phyloP scores from a whole-genome alignment of 1,140 invertebrate species.

The Solen grandis region DNA sequence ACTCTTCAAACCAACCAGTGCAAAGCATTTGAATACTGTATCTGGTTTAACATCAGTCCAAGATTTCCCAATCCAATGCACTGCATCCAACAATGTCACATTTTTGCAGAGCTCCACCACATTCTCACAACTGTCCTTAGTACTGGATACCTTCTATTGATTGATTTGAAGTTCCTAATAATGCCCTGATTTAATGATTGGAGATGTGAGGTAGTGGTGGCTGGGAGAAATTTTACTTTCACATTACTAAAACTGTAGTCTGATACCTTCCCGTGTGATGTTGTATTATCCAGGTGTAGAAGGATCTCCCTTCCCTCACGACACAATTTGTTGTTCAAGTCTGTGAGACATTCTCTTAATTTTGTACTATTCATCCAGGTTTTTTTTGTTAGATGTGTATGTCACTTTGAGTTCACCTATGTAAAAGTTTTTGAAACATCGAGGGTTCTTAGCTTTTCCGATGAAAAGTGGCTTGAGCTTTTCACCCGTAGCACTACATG shows the following conservation, averaged over 20 bases:
- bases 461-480: slow-evolving; percentile 64
- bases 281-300: slow-evolving; percentile 67
- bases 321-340: slow-evolving; percentile 59
- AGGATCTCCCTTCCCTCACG: slow-evolving; percentile 55
- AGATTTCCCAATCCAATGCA: no score
- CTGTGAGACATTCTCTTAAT: slow-evolving; percentile 70
- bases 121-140: neutral
- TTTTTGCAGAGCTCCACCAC: no score
- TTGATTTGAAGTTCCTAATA: no score
- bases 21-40: no score
- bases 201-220: slow-evolving; percentile 59
- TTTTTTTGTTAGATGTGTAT: no score
- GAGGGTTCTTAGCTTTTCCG: slow-evolving; percentile 57
- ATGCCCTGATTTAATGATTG: slow-evolving; percentile 56
- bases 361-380: slow-evolving; percentile 65
- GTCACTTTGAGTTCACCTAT: slow-evolving; percentile 40
- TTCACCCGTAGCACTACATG: slow-evolving; percentile 56
- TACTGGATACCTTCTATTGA: neutral
- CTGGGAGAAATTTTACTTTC: slow-evolving; percentile 79
- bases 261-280: slow-evolving; percentile 58
- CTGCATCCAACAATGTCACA: no score
- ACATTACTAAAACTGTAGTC: slow-evolving; percentile 68
- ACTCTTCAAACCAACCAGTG: no score
- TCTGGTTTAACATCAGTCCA: no score
- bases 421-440: slow-evolving; percentile 64